phyloP scores from a whole-genome alignment of 1,140 invertebrate genomes.

The Rhyzopertha dominica region DNA sequence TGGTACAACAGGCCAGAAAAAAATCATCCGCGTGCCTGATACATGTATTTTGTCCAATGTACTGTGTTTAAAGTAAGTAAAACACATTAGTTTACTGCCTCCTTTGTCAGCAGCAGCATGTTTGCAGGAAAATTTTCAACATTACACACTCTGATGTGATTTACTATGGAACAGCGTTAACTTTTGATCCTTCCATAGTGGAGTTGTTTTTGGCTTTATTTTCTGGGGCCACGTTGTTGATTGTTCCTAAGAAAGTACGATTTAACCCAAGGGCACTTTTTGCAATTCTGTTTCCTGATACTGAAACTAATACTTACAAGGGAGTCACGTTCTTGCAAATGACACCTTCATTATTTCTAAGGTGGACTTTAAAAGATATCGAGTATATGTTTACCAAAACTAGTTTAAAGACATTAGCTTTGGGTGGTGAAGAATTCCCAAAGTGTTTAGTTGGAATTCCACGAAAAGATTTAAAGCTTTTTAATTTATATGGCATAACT shows the following conservation, averaged over 20 bases:
- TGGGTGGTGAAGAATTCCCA: conserved; percentile 58
- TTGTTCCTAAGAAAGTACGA: conserved; percentile 53
- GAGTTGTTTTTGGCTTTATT: conserved; percentile 65
- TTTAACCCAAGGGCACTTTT: conserved; percentile 45
- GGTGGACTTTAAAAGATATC: conserved; percentile 51
- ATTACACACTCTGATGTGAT: conserved; percentile 56
- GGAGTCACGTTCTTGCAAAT: conserved; percentile 65
- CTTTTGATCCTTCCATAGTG: conserved; percentile 75
- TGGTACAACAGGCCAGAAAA: conserved; percentile 58
- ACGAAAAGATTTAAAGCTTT: conserved; percentile 49
- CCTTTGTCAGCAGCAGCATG: not conserved
- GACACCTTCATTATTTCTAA: conserved; percentile 65
- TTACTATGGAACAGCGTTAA: conserved; percentile 63
- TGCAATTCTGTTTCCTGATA: conserved; percentile 44
- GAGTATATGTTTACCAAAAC: conserved; percentile 53
- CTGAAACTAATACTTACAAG: conserved; percentile 40
- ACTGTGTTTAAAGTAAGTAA: conserved; percentile 48
- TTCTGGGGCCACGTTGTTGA: conserved; percentile 58
- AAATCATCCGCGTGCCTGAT: conserved; percentile 58
- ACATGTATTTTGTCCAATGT: conserved; percentile 58
- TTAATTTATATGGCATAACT: conserved; percentile 74
- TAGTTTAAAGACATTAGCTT: conserved; percentile 50
- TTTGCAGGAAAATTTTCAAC: conserved; percentile 45
- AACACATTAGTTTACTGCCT: conserved; percentile 2
- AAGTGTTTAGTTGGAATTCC: too few relatives aligned